Percentiles rank a stretch among this genome's conserved stretches.
phyloP scores from a whole-genome alignment of 2,797 vertebrate genomes.

The Platyrinchus mystaceus region DNA sequence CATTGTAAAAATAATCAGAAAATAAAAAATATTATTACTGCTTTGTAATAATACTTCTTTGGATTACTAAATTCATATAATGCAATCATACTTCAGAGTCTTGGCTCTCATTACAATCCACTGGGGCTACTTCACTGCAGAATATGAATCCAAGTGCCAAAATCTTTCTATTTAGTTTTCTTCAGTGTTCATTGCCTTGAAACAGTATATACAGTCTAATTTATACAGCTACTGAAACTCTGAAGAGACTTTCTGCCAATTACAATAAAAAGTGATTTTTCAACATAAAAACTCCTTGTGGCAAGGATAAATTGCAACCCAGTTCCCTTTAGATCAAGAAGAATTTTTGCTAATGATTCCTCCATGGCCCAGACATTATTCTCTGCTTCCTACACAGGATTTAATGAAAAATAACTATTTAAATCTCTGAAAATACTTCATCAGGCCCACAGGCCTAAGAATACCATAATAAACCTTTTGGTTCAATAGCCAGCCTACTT shows the following conservation, averaged over 20 bases:
- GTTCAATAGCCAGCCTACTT: neutral
- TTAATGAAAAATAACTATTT: neutral
- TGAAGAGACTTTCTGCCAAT: neutral
- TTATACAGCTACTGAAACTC: neutral
- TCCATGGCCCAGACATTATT: neutral
- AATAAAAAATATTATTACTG: neutral
- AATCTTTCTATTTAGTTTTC: neutral
- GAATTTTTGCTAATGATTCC: conserved; percentile 7
- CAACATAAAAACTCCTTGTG: neutral
- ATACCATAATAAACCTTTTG: neutral
- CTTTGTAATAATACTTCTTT: neutral
- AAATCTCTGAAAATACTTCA: neutral
- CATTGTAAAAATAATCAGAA: neutral
- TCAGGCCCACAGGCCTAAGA: neutral
- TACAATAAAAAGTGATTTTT: neutral
- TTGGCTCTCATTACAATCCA: neutral
- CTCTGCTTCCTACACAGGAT: neutral
- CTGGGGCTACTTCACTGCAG: neutral
- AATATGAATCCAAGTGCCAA: neutral
- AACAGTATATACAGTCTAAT: neutral
- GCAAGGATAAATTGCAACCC: neutral
- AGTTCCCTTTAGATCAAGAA: neutral
- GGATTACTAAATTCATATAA: neutral
- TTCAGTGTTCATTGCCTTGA: neutral
- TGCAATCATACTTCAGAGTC: neutral